Evolutionary conservation across 2,888 invertebrate species (phyloP), one percentile per base, ranked within the genome.

Genomic region (Drosophila cyrtoloma): DNA sequence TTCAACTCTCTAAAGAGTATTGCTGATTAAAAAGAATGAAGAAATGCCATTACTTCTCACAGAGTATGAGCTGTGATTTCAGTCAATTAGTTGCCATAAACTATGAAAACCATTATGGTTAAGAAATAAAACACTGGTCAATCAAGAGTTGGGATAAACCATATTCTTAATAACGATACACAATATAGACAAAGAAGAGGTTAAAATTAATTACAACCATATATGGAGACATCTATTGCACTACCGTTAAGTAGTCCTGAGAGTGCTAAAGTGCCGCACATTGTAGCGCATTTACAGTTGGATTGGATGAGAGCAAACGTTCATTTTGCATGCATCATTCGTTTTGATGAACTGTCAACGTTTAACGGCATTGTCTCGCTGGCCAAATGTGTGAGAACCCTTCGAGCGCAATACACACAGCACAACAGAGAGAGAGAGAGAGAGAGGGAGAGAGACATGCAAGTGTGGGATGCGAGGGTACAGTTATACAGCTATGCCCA

Each of bases 281-380:
- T n/a, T 68, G 77, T 65, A 71, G 88, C 66, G 66, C 57, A 63
- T 65, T 59, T 28, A 19, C 58, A 33, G 58, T 64, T 51, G 53
- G 44, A 35, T 59, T 16, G 5, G 35, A 35, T 35, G 75, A 60
- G 75, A 53, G 30, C 57, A 39, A 65, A 69, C 56, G 67, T 71
- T 75, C 71, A 92, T 92, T 92, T 90, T 89, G 77, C 85, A 92
- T 89, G 92, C 90, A 88, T 92, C 92, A 92, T 92, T 88, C 91
- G 88, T 72, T 89, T 89, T 91, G 91, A 91, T 85, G 88, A 91
- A 91, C 91, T 92, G 92, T 92, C 92, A 92, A 89, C 90, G 76
- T 82, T 87, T 79, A 77, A 75, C 58, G 67, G 57, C 71, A 82
- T 90, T 90, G 84, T 84, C 72, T 72, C 44, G 22, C 47, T 62